Evolutionary conservation across 2,888 invertebrate species (phyloP), one percentile per base, ranked within the genome.

Genomic region (Andrena hattorfiana): DNA sequence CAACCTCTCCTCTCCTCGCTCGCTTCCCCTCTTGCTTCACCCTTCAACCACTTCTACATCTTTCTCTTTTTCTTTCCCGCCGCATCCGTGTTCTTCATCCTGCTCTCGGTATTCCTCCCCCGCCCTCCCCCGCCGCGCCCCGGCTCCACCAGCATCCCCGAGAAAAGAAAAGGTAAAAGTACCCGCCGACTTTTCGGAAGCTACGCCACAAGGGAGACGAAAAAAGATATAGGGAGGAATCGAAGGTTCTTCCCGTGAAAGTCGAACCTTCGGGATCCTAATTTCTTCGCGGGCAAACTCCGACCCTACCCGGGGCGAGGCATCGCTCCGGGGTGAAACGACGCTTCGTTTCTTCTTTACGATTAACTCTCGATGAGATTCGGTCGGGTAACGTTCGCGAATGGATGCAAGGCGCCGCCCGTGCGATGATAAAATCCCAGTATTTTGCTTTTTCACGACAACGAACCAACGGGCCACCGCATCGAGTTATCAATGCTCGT

Each of bases 161-260:
- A 51, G 69, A 54, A 51, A 51, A 56, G 60, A 73, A 67, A 81
- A 68, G 42, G 51, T 30, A 70, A 67, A 60, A 73, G 62, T n/a
- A 48, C 54, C 42, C 32, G 56, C 59, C 68, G 84, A 82, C 80
- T 87, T 85, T 84, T 85, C 74, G 84, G 72, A 77, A 77, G 51
- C 68, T 75, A 56, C 70, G 72, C 20, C 59, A 68, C 56, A 49
- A 20, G 72, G 2, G 26, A 66, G 73, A 54, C 63, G 66, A 77
- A 73, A 63, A 72, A 76, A 69, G 66, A 62, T 59, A 68, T 28
- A 35, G 32, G 56, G 51, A 64, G 59, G 28, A 64, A 85, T 81
- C 78, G 86, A 78, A 81, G 70, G 28, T 62, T 77, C 75, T 70
- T 66, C 54, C 23, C 23, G 23, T 28, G 68, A 23, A 81, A 81